Base-by-base conservation (phyloP, 1,140 invertebrate genomes). In the Calycopis cecrops region DNA sequence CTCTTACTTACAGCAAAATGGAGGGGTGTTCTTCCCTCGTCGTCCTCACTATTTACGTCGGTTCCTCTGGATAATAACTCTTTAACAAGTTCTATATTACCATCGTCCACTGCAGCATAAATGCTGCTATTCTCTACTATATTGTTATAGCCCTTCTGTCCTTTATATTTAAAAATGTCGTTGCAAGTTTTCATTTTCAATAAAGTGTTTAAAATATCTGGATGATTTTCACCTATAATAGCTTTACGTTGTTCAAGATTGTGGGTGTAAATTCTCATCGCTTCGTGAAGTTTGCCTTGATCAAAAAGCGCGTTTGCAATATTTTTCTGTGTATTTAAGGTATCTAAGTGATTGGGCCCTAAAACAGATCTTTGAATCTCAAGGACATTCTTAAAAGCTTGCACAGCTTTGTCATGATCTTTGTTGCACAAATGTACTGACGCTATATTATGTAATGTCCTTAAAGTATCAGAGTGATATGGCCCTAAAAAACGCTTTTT, bases 401-500 rank as follows among this genome's bases (percentile, higher is more conserved):
- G 16, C 7, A 48, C 9, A 7, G 47, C 47, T 33, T 48, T 48
- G 8, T 28, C 47, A 18, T 18, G 28, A 48, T 33, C 47, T 10
- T 48, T n/a, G 12, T 21, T n/a, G 16, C 28, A 17, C 16, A 33
- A 4, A 10, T 48, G 21, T n/a, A 48, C 11, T 0, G 18, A 12
- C 4, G 10, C 47, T 8, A 48, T 33, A 10, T 48, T 48, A 18
- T 48, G 47, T n/a, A 48, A 21, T n/a, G 47, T 33, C 28, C 47
- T 48, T 48, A 48, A 11, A 28, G 47, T 48, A 18, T 48, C 47
- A 33, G 47, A 48, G 28, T 48, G 47, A 9, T 33, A 28, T 9
- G 47, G 47, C 3, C 47, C 47, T 48, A 48, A n/a, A 48, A 48
- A 9, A 12, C 17, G 7, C 28, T 48, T 28, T 48, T 48, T 48